Base-by-base conservation (phyloP, 2,113 vertebrate genomes). In the Silurus asotus region DNA sequence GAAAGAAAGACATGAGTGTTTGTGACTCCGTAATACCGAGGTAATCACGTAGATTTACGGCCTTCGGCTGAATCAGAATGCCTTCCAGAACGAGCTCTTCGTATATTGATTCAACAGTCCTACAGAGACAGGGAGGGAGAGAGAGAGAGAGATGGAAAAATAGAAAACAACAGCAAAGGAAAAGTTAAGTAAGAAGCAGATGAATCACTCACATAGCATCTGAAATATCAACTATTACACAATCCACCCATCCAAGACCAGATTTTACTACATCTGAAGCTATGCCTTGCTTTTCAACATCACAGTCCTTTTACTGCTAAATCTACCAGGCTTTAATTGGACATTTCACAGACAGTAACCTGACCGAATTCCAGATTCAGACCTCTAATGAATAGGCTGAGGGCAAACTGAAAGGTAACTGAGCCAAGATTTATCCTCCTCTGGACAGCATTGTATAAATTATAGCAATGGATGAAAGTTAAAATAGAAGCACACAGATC, bases 21-120 rank as follows among this genome's bases (percentile, higher is more conserved):
- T 37, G 61, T 62, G 48, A 4, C 8, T 23, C 13, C 23, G 76
- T 55, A 62, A 19, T 92, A 97, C 96, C 96, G 3, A 96, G 78
- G 80, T 96, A 97, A 74, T 96, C 94, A 0, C 93, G 94, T 80
- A 97, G 93, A 77, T 92, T 93, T 88, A 96, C 92, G 0, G 92
- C 92, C 92, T 76, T 90, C 37, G 95, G 88, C 88, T 86, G 92
- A 87, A 97, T 92, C 78, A 97, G 90, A 64, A 97, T 72, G 20
- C 94, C 94, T 89, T 94, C 92, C 77, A 94, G 90, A n/a, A 94
- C 95, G 45, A 97, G 93, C 8, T 97, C 94, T 87, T 92, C 92
- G 87, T 92, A 97, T 70, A 97, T 94, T 20, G 96, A 96, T 69
- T 97, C 95, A 0, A 96, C 92, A 81, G 94, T 94, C 93, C 96